phyloP scores from a whole-genome alignment of 2,888 invertebrate species.

The Drosophila anomelani region DNA sequence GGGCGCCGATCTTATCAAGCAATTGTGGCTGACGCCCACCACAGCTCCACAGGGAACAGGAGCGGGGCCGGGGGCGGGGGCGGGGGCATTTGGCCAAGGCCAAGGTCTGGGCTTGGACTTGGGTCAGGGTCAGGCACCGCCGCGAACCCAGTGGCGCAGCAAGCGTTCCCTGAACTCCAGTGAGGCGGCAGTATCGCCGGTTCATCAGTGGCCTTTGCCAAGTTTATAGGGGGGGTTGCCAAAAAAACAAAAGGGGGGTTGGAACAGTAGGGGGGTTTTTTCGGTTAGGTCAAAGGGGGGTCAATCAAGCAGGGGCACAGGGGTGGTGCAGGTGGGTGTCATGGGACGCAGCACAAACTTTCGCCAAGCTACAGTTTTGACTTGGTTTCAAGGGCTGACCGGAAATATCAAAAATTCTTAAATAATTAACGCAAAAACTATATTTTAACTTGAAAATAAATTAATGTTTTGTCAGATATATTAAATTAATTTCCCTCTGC shows the following conservation, averaged over 20 bases:
- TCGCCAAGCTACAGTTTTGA: not conserved
- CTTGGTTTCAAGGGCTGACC: not conserved
- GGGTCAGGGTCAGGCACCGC: constrained; percentile 19
- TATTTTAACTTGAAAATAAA: not conserved
- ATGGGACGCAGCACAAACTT: constrained; percentile 46
- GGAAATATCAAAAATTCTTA: not conserved
- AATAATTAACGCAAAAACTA: not conserved
- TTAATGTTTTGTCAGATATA: not conserved
- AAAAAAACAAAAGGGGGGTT: not conserved
- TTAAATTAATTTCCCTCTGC: not conserved
- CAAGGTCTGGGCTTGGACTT: constrained; percentile 8
- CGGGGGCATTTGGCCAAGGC: constrained; percentile 24
- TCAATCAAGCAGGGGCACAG: not conserved
- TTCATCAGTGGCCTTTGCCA: constrained; percentile 63
- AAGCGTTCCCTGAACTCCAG: constrained; percentile 23
- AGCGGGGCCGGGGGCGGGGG: constrained; percentile 28
- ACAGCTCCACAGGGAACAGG: constrained; percentile 36
- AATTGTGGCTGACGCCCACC: constrained; percentile 86
- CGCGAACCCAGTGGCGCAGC: constrained; percentile 31
- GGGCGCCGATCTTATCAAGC: constrained; percentile 92
- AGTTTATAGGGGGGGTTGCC: constrained; percentile 52
- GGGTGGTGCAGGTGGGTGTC: not conserved
- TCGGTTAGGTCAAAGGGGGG: constrained; percentile 15
- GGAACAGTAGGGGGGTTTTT: not conserved
- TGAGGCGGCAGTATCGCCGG: not conserved